phyloP scores from a whole-genome alignment of 1,140 invertebrate genomes.

The Pseudomyrmex pallidus region DNA sequence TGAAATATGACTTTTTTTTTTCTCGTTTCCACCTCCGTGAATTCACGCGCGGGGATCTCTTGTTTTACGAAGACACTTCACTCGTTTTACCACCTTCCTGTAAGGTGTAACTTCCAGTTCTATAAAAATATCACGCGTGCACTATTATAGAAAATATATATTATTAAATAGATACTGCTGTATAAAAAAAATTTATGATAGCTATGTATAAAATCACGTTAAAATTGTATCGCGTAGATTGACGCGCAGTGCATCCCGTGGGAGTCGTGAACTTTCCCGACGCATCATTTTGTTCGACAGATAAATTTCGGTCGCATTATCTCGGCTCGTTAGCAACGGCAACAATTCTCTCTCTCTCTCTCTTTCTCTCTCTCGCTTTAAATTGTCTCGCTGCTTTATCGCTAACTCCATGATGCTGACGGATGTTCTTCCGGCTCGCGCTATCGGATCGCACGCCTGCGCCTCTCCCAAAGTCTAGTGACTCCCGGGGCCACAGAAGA shows the following conservation, averaged over 20 bases:
- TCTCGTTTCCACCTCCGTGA: no score
- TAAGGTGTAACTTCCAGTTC: no score
- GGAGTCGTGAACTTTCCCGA: slow-evolving; percentile 5
- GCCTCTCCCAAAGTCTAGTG: neutral
- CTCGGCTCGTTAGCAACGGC: slow-evolving; percentile 40
- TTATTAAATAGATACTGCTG: no score
- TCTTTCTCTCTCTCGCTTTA: neutral
- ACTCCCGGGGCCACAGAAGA: no score
- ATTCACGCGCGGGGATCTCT: neutral
- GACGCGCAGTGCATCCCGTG: neutral
- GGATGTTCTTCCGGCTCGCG: slow-evolving; percentile 56
- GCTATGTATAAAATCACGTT: no score
- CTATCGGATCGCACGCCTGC: slow-evolving; percentile 45
- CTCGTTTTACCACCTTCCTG: no score
- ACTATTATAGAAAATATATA: no score
- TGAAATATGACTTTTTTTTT: no score
- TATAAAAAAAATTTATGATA: no score
- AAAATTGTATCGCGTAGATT: no score
- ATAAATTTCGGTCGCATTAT: slow-evolving; percentile 45
- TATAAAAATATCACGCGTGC: no score
- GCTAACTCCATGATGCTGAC: slow-evolving; percentile 40
- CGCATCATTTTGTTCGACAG: slow-evolving; percentile 30
- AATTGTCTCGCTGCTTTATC: slow-evolving; percentile 41
- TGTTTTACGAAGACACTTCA: neutral
- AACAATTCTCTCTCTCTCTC: neutral